Percentiles rank a stretch among this genome's conserved stretches.
Evolutionary conservation across 2,113 vertebrate species (phyloP).

Genomic region (Eublepharis macularius): DNA sequence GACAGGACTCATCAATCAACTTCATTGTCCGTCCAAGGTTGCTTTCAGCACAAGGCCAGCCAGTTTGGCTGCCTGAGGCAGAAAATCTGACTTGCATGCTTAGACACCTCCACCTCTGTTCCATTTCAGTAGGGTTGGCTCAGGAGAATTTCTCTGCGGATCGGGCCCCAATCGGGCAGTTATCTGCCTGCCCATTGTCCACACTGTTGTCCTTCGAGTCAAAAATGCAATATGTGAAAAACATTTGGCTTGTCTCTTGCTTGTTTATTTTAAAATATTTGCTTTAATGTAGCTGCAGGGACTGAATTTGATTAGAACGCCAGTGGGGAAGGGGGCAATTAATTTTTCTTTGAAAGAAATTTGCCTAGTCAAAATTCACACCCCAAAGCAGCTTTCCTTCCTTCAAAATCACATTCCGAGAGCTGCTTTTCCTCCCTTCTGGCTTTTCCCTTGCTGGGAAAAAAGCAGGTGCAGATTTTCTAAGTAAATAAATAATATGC

Average conservation of each 20-base stretch:
- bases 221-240: not conserved
- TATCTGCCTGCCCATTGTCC: not conserved
- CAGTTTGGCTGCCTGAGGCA: not conserved
- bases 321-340: too few species aligned
- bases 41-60: not conserved
- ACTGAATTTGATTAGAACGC: too few species aligned
- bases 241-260: not conserved
- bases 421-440: too few species aligned
- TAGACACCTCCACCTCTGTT: not conserved
- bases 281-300: too few species aligned
- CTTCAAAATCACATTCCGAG: too few species aligned
- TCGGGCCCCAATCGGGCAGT: not conserved
- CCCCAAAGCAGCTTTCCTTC: too few species aligned
- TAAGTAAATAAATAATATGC: too few species aligned
- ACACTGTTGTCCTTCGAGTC: not conserved
- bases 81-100: not conserved
- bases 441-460: too few species aligned
- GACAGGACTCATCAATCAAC: conserved; percentile 8
- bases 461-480: too few species aligned
- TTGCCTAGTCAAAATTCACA: too few species aligned
- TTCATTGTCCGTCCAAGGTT: conserved; percentile 19
- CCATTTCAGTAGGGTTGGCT: not conserved
- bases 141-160: not conserved
- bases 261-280: too few species aligned
- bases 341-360: too few species aligned